phyloP scores from a whole-genome alignment of 2,113 vertebrate species.

The Oreochromis spilurus region DNA sequence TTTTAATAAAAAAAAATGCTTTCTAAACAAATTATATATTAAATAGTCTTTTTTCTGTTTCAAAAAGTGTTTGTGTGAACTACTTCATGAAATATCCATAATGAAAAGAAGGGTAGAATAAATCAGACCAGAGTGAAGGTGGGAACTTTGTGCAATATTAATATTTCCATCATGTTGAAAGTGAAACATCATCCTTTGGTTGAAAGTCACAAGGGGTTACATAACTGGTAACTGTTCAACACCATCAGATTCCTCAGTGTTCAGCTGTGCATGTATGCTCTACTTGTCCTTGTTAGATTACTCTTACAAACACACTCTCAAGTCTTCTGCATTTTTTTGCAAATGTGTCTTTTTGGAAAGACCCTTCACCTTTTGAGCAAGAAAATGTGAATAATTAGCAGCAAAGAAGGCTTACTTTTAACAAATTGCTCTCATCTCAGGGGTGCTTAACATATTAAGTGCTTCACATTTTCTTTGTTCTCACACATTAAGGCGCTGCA shows the following conservation, averaged over 20 bases:
- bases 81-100: background rate
- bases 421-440: conserved; percentile 23
- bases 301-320: background rate
- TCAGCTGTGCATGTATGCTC: background rate
- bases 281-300: conserved; percentile 18
- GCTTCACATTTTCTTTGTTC: conserved; percentile 15
- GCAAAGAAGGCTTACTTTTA: background rate
- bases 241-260: background rate
- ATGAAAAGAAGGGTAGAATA: background rate
- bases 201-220: conserved; percentile 16
- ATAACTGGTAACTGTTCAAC: conserved; percentile 8
- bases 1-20: background rate
- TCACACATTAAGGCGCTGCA: conserved; percentile 4
- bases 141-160: conserved; percentile 9
- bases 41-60: background rate
- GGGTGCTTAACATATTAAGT: conserved; percentile 22
- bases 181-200: conserved; percentile 18
- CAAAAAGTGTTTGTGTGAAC: background rate
- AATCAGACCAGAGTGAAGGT: background rate
- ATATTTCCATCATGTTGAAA: conserved; percentile 38
- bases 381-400: conserved; percentile 15
- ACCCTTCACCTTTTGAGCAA: background rate
- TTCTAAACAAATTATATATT: rapidly evolving
- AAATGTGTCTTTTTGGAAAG: background rate
- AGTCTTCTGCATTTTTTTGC: background rate